Percentiles rank a stretch among this genome's conserved stretches.
Evolutionary conservation across 2,797 vertebrate genomes (phyloP).

Genomic region (Staurois parvus): DNA sequence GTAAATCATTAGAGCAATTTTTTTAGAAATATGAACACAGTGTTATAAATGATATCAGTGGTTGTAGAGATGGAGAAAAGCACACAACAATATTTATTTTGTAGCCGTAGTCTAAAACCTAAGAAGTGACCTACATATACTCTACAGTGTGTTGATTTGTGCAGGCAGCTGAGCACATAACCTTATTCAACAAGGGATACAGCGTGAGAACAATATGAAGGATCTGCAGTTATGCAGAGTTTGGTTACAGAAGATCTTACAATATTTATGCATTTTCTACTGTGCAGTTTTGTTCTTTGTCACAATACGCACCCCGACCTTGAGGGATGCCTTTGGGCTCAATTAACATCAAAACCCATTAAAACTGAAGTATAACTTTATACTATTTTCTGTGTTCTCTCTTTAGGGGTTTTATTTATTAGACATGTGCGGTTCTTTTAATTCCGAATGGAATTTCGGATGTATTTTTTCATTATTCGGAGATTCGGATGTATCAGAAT

Average conservation of each 20-base stretch:
- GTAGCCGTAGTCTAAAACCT: neutral
- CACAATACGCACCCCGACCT: neutral
- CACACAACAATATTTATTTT: slow-evolving; percentile 14
- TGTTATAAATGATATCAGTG: slow-evolving; percentile 35
- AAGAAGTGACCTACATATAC: slow-evolving; percentile 41
- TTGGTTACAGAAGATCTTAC: slow-evolving; percentile 4
- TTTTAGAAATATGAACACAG: slow-evolving; percentile 42
- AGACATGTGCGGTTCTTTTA: too few species aligned
- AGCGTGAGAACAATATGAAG: slow-evolving; percentile 5
- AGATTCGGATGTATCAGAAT: too few species aligned
- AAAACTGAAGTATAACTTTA: too few species aligned
- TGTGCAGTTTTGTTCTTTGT: neutral
- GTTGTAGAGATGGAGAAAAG: slow-evolving; percentile 6
- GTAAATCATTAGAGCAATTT: slow-evolving; percentile 46
- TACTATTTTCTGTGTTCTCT: too few species aligned
- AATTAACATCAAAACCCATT: too few species aligned
- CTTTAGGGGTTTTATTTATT: too few species aligned
- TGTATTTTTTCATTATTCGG: too few species aligned
- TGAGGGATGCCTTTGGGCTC: neutral
- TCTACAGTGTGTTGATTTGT: neutral
- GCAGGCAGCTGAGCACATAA: slow-evolving; percentile 1
- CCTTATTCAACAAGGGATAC: slow-evolving; percentile 7
- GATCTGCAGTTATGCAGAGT: slow-evolving; percentile 13
- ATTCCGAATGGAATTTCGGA: too few species aligned
- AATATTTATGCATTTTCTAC: slow-evolving; percentile 15